Percentiles rank a stretch among this genome's conserved stretches.
Conservation (phyloP, 2,888 invertebrate species). For the Patella pellucida region DNA sequence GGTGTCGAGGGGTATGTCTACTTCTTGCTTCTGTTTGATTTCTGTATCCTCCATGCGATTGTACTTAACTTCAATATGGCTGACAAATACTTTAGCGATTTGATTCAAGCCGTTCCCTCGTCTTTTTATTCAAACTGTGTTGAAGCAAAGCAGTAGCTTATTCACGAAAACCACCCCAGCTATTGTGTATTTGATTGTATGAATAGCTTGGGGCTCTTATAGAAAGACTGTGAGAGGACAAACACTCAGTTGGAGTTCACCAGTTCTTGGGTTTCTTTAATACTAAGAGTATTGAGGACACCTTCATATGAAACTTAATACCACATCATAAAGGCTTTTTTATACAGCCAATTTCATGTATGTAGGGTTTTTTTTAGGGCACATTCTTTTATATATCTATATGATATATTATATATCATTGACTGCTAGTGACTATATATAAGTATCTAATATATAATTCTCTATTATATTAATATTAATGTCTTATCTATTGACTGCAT, state of each 20-base stretch:
- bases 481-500: no score
- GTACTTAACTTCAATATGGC: background rate
- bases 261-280: no score
- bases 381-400: no score
- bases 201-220: slow-evolving; percentile 4
- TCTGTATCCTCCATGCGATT: background rate
- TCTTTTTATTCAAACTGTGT: background rate
- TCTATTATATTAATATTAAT: no score
- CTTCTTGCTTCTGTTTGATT: background rate
- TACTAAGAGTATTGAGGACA: no score
- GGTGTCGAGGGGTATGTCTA: background rate
- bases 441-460: no score
- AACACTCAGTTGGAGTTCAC: background rate
- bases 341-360: no score
- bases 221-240: background rate
- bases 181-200: background rate
- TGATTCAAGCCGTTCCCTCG: background rate
- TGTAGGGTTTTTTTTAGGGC: no score
- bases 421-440: no score
- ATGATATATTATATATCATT: no score
- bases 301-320: no score
- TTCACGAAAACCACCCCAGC: background rate
- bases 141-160: slow-evolving; percentile 7
- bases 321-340: no score
- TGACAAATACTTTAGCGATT: background rate